Percentiles rank a stretch among this genome's conserved stretches.
These are phyloP conservation scores for Cantharis flavilabris DNA, from an alignment of 2,888 invertebrate genomes.

Conservation along the genomic window DNA sequence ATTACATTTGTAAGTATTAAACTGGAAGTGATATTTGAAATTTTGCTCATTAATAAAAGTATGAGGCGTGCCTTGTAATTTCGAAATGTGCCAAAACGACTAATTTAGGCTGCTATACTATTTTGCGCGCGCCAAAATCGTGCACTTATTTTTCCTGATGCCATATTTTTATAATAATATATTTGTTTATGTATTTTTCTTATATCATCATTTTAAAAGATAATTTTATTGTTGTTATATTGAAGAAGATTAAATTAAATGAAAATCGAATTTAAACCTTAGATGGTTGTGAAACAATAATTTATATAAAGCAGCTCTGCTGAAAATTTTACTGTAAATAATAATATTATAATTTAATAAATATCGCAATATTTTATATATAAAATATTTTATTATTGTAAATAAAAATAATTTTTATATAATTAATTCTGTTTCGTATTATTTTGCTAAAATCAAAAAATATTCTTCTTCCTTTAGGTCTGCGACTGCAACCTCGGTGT, in stretches of 20 bases:
- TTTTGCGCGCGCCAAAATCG: conserved; percentile 17
- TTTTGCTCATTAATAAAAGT: conserved; percentile 27
- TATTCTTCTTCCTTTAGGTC: no score
- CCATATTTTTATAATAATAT: conserved; percentile 26
- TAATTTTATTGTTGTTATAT: conserved; percentile 20
- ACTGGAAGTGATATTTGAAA: not conserved
- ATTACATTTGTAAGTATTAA: not conserved
- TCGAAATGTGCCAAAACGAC: conserved; percentile 31
- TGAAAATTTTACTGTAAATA: conserved; percentile 26
- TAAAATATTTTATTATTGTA: conserved; percentile 37
- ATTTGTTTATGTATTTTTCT: conserved; percentile 4
- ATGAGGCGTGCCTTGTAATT: conserved; percentile 29
- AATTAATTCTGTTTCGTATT: conserved; percentile 6
- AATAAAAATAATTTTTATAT: conserved; percentile 27
- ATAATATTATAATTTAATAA: conserved; percentile 24
- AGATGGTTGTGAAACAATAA: conserved; percentile 27
- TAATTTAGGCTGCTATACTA: conserved; percentile 27
- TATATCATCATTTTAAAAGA: conserved; percentile 6
- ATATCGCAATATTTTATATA: conserved; percentile 38
- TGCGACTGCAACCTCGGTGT: no score
- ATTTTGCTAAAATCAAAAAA: not conserved
- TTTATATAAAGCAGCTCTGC: conserved; percentile 26
- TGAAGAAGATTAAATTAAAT: conserved; percentile 5
- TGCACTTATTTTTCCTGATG: conserved; percentile 29
- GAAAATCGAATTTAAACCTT: conserved; percentile 3